phyloP scores from a whole-genome alignment of 92 coral and sea anemone genomes.

The Heliopora coerulea region DNA sequence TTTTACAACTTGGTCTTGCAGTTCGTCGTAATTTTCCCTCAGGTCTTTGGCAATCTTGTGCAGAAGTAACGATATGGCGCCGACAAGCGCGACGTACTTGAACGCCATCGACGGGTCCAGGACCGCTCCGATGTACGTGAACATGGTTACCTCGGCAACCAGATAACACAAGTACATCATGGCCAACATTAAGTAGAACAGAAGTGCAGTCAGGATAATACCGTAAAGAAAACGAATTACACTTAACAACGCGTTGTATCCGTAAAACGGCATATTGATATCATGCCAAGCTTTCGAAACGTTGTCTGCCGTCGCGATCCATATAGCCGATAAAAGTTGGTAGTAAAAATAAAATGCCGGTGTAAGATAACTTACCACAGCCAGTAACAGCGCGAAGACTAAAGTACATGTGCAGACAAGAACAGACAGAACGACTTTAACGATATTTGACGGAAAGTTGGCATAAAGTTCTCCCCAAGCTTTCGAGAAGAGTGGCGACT shows the following conservation, averaged over 20 bases:
- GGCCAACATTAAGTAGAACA: conserved; percentile 42
- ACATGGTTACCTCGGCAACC: conserved; percentile 58
- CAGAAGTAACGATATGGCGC: conserved; percentile 31
- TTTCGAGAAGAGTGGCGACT: background rate
- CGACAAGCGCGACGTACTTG: conserved; percentile 39
- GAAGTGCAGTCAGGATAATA: conserved; percentile 3
- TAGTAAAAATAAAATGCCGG: conserved; percentile 56
- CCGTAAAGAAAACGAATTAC: background rate
- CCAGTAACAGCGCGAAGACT: background rate
- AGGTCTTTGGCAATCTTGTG: conserved; percentile 34
- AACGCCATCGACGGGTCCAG: conserved; percentile 50
- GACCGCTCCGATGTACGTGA: conserved; percentile 52
- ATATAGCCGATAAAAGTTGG: conserved; percentile 34
- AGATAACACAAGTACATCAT: conserved; percentile 45
- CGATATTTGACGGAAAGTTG: background rate
- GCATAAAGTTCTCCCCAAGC: conserved; percentile 19
- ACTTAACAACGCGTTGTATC: background rate
- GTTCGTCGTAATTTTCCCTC: conserved; percentile 42
- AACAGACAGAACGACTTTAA: background rate
- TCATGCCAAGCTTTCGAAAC: background rate
- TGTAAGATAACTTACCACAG: conserved; percentile 27
- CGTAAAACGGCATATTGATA: background rate
- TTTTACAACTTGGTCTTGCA: conserved; percentile 51
- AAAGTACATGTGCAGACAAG: conserved; percentile 11
- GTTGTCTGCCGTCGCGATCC: background rate